phyloP scores from a whole-genome alignment of 2,888 invertebrate genomes.

The Synanthedon vespiformis region DNA sequence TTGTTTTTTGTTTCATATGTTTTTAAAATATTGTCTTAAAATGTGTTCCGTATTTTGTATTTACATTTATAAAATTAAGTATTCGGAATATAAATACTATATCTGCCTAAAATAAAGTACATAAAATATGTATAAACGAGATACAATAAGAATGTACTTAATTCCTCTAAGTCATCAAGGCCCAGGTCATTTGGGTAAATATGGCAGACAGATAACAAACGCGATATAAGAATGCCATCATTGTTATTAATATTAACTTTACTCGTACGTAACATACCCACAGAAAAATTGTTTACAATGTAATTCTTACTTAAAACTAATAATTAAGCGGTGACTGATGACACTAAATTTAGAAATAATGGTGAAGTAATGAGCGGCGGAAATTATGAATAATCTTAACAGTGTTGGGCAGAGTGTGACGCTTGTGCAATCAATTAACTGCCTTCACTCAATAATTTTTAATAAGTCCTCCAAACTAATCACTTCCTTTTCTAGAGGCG shows the following conservation, averaged over 20 bases:
- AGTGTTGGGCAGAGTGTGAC: not conserved
- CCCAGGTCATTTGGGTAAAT: slow-evolving; percentile 8
- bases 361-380: not conserved
- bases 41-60: no score
- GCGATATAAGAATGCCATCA: slow-evolving; percentile 5
- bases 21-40: no score
- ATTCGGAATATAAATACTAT: no score
- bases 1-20: no score
- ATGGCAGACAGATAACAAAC: slow-evolving; percentile 9
- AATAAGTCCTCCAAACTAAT: slow-evolving; percentile 65
- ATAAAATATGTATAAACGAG: no score
- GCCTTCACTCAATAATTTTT: slow-evolving; percentile 69
- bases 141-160: not conserved
- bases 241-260: slow-evolving; percentile 2
- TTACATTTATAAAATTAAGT: no score
- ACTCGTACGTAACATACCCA: not conserved
- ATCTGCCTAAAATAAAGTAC: no score
- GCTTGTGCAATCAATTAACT: slow-evolving; percentile 43
- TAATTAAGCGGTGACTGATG: slow-evolving; percentile 1
- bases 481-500: slow-evolving; percentile 63
- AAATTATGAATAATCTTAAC: slow-evolving; percentile 6
- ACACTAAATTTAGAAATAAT: not conserved
- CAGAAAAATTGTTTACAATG: not conserved
- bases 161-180: slow-evolving; percentile 6
- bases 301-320: slow-evolving; percentile 26